Conservation (phyloP, 2,888 invertebrate species). For the Hymenopus coronatus region DNA sequence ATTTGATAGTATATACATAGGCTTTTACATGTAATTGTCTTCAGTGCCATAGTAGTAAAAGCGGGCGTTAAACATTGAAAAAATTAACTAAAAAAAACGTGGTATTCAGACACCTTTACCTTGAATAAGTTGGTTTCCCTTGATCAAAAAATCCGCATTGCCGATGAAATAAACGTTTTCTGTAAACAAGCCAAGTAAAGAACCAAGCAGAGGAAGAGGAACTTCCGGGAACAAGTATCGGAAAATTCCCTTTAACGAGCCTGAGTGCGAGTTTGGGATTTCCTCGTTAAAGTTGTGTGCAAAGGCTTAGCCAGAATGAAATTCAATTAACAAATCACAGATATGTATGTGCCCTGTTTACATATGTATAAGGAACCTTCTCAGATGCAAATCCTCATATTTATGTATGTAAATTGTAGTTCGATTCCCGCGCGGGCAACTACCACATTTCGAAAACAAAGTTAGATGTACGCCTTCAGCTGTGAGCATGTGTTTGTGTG, state of each 20-base stretch:
- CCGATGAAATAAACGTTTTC: no score
- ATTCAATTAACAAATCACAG: background rate
- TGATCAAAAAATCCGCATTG: no score
- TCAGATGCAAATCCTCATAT: background rate
- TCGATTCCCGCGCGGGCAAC: background rate
- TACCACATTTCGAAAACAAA: background rate
- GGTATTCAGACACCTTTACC: no score
- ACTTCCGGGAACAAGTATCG: background rate
- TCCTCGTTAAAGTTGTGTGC: background rate
- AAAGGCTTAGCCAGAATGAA: background rate
- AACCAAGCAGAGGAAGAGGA: background rate
- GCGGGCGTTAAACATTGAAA: no score
- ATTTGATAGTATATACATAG: no score
- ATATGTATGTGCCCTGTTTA: background rate
- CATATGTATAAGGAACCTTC: background rate
- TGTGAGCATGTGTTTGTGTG: no score
- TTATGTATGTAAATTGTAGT: background rate
- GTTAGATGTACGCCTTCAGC: background rate
- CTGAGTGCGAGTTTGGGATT: background rate
- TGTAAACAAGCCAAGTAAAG: no score
- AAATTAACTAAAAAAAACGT: no score
- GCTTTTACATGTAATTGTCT: no score
- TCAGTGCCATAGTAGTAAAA: no score
- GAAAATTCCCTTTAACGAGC: background rate
- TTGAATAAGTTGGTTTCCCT: no score